Percentiles rank a stretch among this genome's conserved stretches.
Conservation (phyloP, 2,797 vertebrate genomes). For the Falco rusticolus region DNA sequence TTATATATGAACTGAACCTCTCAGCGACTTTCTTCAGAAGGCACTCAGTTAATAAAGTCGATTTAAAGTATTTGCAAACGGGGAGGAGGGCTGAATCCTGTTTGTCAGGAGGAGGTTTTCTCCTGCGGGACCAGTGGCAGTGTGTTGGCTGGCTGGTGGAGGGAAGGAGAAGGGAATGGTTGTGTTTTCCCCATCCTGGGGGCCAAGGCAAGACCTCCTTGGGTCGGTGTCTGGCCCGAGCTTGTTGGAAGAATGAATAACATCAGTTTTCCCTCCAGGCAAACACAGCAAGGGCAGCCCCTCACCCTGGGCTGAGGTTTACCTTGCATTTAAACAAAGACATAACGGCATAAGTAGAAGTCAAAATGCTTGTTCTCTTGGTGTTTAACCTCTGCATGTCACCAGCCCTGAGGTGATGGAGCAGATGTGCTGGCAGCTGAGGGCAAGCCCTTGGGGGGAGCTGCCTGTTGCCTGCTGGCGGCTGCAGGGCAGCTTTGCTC, state of each 20-base stretch:
- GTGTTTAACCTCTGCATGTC: accelerated
- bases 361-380: neutral
- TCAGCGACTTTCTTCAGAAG: neutral
- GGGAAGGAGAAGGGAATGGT: neutral
- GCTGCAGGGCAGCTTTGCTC: neutral
- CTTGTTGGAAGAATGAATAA: neutral
- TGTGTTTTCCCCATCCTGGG: neutral
- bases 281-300: neutral
- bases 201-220: neutral
- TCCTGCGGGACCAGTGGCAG: accelerated
- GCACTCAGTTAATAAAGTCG: neutral
- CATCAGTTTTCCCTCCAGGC: neutral
- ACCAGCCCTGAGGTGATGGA: neutral
- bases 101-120: neutral
- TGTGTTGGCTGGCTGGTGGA: accelerated
- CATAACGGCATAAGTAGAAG: neutral
- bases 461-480: neutral
- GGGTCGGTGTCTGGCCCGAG: neutral
- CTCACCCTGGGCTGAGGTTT: neutral
- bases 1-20: neutral
- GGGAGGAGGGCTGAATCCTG: neutral
- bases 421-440: neutral
- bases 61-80: neutral
- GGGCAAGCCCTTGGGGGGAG: neutral
- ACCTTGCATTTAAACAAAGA: neutral